Conservation (phyloP, 1,140 invertebrate species). For the Bombyx mori region ASM3026992v2 NC_085108.1:1791501-1792000, state of each 20-base stretch:
- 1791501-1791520: neutral
- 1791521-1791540: neutral
- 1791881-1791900: conserved; percentile 21
- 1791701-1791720: conserved; percentile 37
- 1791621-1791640: conserved; percentile 8
- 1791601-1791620: conserved; percentile 9
- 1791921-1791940: conserved; percentile 27
- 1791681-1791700: neutral
- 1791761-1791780: conserved; percentile 50
- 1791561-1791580: conserved; percentile 1
- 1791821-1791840: conserved; percentile 4
- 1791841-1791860: conserved; percentile 12
- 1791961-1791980: too few species aligned
- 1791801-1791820: conserved; percentile 15
- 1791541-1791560: neutral
- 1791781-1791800: conserved; percentile 41
- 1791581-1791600: neutral
- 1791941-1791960: conserved; percentile 22
- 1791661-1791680: conserved; percentile 7
- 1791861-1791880: conserved; percentile 29
- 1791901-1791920: conserved; percentile 31
- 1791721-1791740: conserved; percentile 52
- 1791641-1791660: conserved; percentile 5
- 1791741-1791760: conserved; percentile 47
- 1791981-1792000: too few species aligned